phyloP scores from a whole-genome alignment of 2,113 vertebrate species.

The Hymenochirus boettgeri region DNA sequence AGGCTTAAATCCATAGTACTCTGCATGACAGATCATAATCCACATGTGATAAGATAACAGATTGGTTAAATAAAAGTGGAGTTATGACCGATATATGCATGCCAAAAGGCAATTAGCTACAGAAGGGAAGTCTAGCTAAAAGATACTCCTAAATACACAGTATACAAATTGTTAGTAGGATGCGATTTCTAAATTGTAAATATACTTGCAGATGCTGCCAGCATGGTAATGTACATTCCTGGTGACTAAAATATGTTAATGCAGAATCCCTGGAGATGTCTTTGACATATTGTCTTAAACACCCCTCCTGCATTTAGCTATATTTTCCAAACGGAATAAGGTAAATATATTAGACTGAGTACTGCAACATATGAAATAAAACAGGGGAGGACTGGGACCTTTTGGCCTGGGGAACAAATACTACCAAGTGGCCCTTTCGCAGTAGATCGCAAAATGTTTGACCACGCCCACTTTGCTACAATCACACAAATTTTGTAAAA shows the following conservation, averaged over 20 bases:
- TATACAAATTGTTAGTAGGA: conserved; percentile 9
- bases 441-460: too few relatives aligned
- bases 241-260: conserved; percentile 16
- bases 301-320: conserved; percentile 4
- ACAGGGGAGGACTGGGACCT: too few relatives aligned
- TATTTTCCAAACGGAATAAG: conserved; percentile 9
- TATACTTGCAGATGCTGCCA: conserved; percentile 18
- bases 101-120: too few relatives aligned
- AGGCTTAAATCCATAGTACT: too few relatives aligned
- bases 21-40: too few relatives aligned
- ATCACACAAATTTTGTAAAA: too few relatives aligned
- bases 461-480: too few relatives aligned
- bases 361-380: conserved; percentile 4
- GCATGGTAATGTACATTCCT: conserved; percentile 11
- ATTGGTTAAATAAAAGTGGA: background rate
- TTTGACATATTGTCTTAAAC: background rate
- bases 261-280: background rate
- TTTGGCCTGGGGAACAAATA: too few relatives aligned
- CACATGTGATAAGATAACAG: too few relatives aligned
- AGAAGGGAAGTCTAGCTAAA: too few relatives aligned
- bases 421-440: too few relatives aligned
- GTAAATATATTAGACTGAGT: background rate
- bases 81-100: background rate
- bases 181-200: conserved; percentile 1
- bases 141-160: background rate